A percentile compares a stretch with the other conserved stretches of the same genome.
phyloP scores from a whole-genome alignment of 2,888 invertebrate species.

The Apoda limacodes region DNA sequence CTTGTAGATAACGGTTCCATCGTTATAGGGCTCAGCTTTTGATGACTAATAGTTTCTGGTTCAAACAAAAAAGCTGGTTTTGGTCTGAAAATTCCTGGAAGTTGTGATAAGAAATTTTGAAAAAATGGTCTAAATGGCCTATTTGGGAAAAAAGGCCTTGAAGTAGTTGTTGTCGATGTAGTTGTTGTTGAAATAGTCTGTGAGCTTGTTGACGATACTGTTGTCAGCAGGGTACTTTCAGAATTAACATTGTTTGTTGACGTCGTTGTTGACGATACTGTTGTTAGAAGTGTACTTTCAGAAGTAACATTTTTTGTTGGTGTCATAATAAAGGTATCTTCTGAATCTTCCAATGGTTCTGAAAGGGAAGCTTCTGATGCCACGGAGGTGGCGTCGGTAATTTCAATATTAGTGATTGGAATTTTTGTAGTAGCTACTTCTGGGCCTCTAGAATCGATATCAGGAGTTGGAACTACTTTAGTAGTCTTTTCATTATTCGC shows the following conservation, averaged over 20 bases:
- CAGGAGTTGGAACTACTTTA: slow-evolving; percentile 28
- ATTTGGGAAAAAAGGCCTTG: slow-evolving; percentile 31
- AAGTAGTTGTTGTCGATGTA: slow-evolving; percentile 24
- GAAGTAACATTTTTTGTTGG: slow-evolving; percentile 76
- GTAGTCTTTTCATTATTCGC: slow-evolving; percentile 32
- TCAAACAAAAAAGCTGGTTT: slow-evolving; percentile 38
- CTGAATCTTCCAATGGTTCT: no score
- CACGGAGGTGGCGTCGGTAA: no score
- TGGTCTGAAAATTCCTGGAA: slow-evolving; percentile 45
- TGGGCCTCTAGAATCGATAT: no score
- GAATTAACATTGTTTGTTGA: slow-evolving; percentile 16
- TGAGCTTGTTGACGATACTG: slow-evolving; percentile 11
- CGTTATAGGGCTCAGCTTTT: slow-evolving; percentile 42
- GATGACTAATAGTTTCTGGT: slow-evolving; percentile 46
- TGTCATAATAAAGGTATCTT: no score
- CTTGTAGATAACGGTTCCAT: slow-evolving; percentile 54
- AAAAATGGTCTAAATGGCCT: slow-evolving; percentile 44
- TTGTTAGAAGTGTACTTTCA: slow-evolving; percentile 31
- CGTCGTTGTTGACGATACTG: slow-evolving; percentile 27
- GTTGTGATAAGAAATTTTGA: slow-evolving; percentile 44
- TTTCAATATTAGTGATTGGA: slow-evolving; percentile 74
- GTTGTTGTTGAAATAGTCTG: slow-evolving; percentile 18
- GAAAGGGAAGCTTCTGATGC: no score
- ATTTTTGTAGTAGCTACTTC: slow-evolving; percentile 45
- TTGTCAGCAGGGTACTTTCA: no score